Percentiles rank a stretch among this genome's conserved stretches.
phyloP scores from a whole-genome alignment of 2,113 vertebrate genomes.

The Sturnira hondurensis region DNA sequence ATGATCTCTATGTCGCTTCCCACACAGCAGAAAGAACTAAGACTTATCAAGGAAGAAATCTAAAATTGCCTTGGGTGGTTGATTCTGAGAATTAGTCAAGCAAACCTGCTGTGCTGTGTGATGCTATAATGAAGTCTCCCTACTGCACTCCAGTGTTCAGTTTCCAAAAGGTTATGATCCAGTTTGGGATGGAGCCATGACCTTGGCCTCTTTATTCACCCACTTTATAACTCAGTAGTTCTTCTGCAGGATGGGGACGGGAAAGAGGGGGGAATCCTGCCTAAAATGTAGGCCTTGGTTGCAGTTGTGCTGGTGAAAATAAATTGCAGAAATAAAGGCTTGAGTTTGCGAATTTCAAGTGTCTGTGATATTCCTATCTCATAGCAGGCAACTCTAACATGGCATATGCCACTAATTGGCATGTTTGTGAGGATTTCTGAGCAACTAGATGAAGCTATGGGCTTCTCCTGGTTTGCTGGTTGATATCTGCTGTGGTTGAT shows the following conservation, averaged over 20 bases:
- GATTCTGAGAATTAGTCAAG: slow-evolving; percentile 4
- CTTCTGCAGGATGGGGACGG: not conserved
- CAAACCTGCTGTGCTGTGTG: not conserved
- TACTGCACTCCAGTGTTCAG: not conserved
- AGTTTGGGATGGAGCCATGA: not conserved
- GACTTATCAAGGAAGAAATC: not conserved
- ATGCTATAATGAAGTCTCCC: not conserved
- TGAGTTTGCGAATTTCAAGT: not conserved
- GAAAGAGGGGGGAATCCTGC: not conserved
- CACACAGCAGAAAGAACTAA: not conserved
- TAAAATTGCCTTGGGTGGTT: not conserved
- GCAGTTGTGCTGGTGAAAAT: not conserved
- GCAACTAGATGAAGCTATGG: not conserved
- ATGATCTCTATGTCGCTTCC: not conserved
- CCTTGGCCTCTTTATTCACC: not conserved
- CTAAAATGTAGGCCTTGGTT: not conserved
- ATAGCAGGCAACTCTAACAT: rapidly evolving
- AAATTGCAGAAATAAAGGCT: not conserved
- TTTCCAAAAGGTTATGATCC: not conserved
- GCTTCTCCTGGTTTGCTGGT: not conserved
- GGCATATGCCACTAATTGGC: rapidly evolving
- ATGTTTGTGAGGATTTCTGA: not conserved
- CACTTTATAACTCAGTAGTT: not conserved
- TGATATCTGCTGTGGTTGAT: not conserved
- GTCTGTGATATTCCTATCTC: not conserved